Base-by-base conservation (phyloP, 2,797 vertebrate species). In the Carduelis carduelis region DNA sequence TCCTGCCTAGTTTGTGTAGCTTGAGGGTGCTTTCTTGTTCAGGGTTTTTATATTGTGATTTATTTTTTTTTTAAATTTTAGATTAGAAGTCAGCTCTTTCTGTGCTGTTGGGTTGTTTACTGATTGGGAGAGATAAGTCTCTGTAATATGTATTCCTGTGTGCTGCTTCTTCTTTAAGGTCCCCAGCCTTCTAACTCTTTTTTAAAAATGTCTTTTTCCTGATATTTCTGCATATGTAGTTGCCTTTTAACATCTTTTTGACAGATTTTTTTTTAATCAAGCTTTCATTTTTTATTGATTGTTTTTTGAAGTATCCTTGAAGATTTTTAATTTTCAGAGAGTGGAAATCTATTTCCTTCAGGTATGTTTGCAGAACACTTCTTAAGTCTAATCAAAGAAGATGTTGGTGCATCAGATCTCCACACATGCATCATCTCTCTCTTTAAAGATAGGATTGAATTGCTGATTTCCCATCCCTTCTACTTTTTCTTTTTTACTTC, bases 1-100 rank as follows among this genome's bases (percentile, higher is more conserved):
- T 95, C 95, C 84, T 94, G 79, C 75, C 56, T 91, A 49, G 61
- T 83, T 72, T 75, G 27, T 81, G 75, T 92, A 78, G 78, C 93
- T 85, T 89, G 61, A 92, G 82, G 89, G 50, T 83, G 35, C 89
- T 86, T 93, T 95, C 63, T 57, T 88, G 50, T 89, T 94, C 27
- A 14, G 61, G 24, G 15, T 1, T 83, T 95, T 87, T 91, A 43
- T 89, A 53, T 66, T 91, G 76, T 53, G 56, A 37, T 52, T 30
- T 43, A 16, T 69, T 75, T 44, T 72, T 47, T 50, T 47, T 50
- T 68, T 71, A 16, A 8, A 57, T 35, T 87, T 95, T 66, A 64
- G 49, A 79, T 96, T 64, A 64, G 41, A 87, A 93, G 37, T 84
- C 66, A 72, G 17, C 60, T 60, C 37, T 60, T 74, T 84, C 57